Conservation (phyloP, 2,113 vertebrate genomes). For the Onychostoma macrolepis region DNA sequence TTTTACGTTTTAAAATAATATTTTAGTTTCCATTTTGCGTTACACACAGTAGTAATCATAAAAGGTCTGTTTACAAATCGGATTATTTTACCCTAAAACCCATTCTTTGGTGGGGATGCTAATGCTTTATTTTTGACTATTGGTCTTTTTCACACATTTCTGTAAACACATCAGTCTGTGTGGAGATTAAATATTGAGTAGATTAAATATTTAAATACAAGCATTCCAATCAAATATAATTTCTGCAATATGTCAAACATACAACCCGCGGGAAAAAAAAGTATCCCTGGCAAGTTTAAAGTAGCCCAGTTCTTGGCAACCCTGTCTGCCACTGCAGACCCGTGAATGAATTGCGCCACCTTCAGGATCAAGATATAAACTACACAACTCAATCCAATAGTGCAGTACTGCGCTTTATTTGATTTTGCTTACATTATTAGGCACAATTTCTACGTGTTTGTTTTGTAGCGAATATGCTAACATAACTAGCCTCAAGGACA, state of each 20-base stretch:
- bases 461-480: neutral
- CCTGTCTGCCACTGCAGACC: neutral
- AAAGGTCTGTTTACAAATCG: no score
- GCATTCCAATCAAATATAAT: neutral
- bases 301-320: neutral
- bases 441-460: neutral
- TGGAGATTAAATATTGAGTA: neutral
- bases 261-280: neutral
- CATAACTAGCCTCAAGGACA: neutral
- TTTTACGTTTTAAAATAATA: no score
- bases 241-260: neutral
- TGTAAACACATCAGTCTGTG: neutral
- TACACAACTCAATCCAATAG: neutral
- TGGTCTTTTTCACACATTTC: neutral
- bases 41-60: neutral
- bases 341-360: conserved; percentile 7
- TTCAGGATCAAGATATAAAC: conserved; percentile 16
- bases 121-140: neutral
- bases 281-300: neutral
- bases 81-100: no score
- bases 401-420: neutral
- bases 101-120: neutral
- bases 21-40: neutral
- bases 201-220: neutral
- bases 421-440: neutral